Evolutionary conservation across 1,140 invertebrate genomes (phyloP), one percentile per base, ranked within the genome.

Genomic region (Zelostemma sp.): DNA sequence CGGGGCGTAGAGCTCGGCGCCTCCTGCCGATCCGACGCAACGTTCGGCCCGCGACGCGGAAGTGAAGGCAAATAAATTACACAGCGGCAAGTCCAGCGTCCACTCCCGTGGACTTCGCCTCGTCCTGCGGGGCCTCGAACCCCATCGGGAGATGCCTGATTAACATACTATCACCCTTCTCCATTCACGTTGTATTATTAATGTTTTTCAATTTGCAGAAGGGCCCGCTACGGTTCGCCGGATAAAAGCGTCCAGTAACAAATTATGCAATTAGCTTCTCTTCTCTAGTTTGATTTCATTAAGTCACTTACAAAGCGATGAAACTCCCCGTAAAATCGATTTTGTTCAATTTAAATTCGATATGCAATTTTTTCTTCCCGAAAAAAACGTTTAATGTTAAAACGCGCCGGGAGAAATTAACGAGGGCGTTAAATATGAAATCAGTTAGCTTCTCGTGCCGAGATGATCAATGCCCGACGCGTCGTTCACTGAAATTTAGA

Each of bases 61-160:
- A 84, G 76, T 77, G 75, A 77, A 76, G 66, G 73, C 75, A 82
- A 75, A 84, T 85, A 85, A 84, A 85, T 84, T 81, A 80, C 78
- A 65, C 74, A 55, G 66, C 66, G 69, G 75, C 66, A 65, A 78
- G 76, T 78, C 75, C 74, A 72, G 69, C 69, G 72, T 69, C 75
- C 68, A 75, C 77, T 78, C 77, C 72, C 65, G 66, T 58, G 60
- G 68, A 62, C 66, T 73, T n/a, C 65, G 72, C 65, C 55, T 57
- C 46, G 50, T 68, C 59, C 69, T 69, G 51, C 72, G 59, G 48
- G 57, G 66, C 33, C 73, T 72, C 59, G 65, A 68, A 65, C 62
- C 66, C 65, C 53, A 68, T 59, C 46, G 61, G 55, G 46, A 48
- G 60, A 53, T 41, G 48, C 62, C 57, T 71, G 58, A 67, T 64